phyloP scores from a whole-genome alignment of 2,797 vertebrate species.

The Dicrostonyx torquatus region DNA sequence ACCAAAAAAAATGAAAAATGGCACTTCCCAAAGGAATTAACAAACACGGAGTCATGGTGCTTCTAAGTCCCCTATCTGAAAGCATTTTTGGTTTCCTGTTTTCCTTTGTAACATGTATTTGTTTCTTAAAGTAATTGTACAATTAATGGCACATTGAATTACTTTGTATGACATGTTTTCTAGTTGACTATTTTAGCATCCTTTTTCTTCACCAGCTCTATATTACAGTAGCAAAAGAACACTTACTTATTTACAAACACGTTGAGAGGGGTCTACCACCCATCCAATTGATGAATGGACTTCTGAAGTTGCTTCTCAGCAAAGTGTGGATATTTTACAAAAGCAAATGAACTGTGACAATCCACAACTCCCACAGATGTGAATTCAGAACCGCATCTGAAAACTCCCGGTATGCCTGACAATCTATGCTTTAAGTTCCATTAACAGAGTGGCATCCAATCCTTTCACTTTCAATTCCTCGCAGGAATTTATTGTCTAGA shows the following conservation, averaged over 20 bases:
- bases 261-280: conserved; percentile 86
- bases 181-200: conserved; percentile 90
- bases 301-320: conserved; percentile 89
- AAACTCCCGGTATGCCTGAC: conserved; percentile 90
- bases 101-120: conserved; percentile 87
- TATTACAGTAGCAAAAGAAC: conserved; percentile 87
- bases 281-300: conserved; percentile 87
- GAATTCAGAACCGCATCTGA: conserved; percentile 90
- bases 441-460: conserved; percentile 87
- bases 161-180: conserved; percentile 89
- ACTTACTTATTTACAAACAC: conserved; percentile 83
- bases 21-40: conserved; percentile 90
- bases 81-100: conserved; percentile 83
- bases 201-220: conserved; percentile 85
- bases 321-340: conserved; percentile 89
- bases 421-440: conserved; percentile 90
- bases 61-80: conserved; percentile 85
- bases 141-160: conserved; percentile 88
- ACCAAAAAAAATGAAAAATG: conserved; percentile 81
- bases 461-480: conserved; percentile 87
- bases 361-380: conserved; percentile 90
- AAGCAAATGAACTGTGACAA: conserved; percentile 91
- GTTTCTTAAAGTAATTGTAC: conserved; percentile 88
- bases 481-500: conserved; percentile 86
- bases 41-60: conserved; percentile 86